Evolutionary conservation across 1,140 invertebrate genomes (phyloP).

Genomic region (Drosophila suzukii): DNA sequence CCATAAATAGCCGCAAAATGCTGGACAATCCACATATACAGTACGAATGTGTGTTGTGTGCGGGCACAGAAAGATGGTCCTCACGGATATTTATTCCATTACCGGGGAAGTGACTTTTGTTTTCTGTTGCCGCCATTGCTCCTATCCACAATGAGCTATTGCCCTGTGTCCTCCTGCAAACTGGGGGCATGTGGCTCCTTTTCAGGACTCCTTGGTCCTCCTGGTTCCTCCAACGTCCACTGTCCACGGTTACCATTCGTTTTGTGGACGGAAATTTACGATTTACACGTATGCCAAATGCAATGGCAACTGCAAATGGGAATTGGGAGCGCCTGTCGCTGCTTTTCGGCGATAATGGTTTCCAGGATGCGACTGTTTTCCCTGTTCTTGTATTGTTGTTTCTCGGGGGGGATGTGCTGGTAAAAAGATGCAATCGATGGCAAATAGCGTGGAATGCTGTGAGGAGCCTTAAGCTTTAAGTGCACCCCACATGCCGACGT

Average conservation of each 20-base stretch:
- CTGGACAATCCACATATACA: constrained; percentile 27
- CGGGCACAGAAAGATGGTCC: constrained; percentile 24
- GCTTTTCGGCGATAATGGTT: constrained; percentile 58
- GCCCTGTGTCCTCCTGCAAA: constrained; percentile 10
- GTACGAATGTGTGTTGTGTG: not conserved
- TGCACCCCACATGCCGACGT: constrained; percentile 14
- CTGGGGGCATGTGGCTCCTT: not conserved
- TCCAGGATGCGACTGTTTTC: constrained; percentile 27
- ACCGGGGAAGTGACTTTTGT: constrained; percentile 49
- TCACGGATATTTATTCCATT: constrained; percentile 51
- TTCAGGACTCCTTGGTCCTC: not conserved
- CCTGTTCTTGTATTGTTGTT: constrained; percentile 26
- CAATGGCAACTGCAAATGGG: constrained; percentile 52
- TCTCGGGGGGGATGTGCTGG: constrained; percentile 1
- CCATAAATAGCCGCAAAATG: constrained; percentile 54
- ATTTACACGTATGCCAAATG: constrained; percentile 79
- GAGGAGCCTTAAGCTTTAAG: constrained; percentile 12
- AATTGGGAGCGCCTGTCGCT: constrained; percentile 20
- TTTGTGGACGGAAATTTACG: constrained; percentile 75
- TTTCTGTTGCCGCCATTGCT: constrained; percentile 30
- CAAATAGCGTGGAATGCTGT: constrained; percentile 22
- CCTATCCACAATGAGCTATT: constrained; percentile 46
- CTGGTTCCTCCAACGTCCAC: not conserved
- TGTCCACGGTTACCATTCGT: constrained; percentile 58
- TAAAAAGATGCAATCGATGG: constrained; percentile 26